phyloP scores from a whole-genome alignment of 2,797 vertebrate species.

The Darevskia nairensis region DNA sequence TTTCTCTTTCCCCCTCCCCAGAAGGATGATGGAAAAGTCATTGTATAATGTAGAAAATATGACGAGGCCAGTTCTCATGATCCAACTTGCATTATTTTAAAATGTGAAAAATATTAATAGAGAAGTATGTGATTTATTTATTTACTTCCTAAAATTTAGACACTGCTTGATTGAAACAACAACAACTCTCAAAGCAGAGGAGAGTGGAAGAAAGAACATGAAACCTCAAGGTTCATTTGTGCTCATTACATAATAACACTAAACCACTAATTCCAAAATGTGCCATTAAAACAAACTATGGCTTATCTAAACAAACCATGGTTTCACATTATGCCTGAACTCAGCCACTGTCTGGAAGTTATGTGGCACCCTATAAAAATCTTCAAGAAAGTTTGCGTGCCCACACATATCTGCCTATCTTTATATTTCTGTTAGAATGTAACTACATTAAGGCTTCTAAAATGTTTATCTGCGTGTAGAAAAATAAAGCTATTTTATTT shows the following conservation, averaged over 20 bases:
- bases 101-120: slow-evolving; percentile 1
- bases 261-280: background rate
- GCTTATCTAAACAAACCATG: background rate
- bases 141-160: too few species aligned
- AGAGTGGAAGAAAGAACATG: background rate
- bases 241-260: background rate
- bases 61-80: background rate
- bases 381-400: background rate
- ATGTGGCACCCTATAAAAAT: background rate
- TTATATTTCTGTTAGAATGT: background rate
- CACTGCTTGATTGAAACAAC: too few species aligned
- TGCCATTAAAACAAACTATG: background rate
- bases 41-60: background rate
- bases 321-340: background rate
- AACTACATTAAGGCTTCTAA: slow-evolving; percentile 15
- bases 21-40: background rate
- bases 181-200: too few species aligned
- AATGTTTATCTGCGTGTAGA: background rate
- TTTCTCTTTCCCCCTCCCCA: background rate
- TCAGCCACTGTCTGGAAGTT: too few species aligned
- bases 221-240: background rate
- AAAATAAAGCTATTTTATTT: slow-evolving; percentile 1
- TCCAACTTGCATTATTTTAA: background rate
- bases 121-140: too few species aligned
- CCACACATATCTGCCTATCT: too few species aligned